These are phyloP conservation scores for Latheticus oryzae DNA, from an alignment of 2,888 invertebrate genomes.

Conservation along the genomic window DNA sequence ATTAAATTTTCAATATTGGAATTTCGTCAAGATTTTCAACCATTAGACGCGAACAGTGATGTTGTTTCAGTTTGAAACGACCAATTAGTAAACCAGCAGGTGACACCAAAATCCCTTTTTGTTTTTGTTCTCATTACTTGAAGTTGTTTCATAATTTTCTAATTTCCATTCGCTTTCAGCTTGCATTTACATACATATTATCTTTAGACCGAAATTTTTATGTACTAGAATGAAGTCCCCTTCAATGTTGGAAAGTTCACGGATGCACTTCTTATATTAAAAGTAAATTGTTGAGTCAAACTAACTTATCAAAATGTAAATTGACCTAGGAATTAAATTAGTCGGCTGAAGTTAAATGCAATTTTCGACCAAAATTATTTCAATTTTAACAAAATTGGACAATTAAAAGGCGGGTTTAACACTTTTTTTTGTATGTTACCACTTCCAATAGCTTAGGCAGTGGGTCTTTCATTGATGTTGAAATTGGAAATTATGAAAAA, in stretches of 20 bases:
- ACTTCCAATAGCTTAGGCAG: no score
- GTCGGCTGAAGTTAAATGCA: conserved; percentile 24
- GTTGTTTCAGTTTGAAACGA: conserved; percentile 15
- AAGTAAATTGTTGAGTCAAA: conserved; percentile 35
- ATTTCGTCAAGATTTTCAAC: conserved; percentile 18
- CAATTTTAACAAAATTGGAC: no score
- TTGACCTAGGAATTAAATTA: conserved; percentile 48
- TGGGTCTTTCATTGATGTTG: no score
- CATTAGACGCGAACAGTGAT: conserved; percentile 20
- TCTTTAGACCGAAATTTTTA: conserved; percentile 50
- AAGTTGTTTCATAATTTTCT: conserved; percentile 49
- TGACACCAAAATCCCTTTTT: conserved; percentile 45
- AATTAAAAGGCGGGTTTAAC: no score
- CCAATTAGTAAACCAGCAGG: conserved; percentile 43
- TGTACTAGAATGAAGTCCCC: conserved; percentile 41
- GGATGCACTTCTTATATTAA: conserved; percentile 35
- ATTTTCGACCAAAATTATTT: conserved; percentile 13
- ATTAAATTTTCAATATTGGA: conserved; percentile 35
- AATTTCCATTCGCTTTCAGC: conserved; percentile 50
- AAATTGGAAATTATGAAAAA: no score
- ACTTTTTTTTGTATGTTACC: no score
- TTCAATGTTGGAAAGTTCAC: conserved; percentile 26
- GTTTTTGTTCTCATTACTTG: no score
- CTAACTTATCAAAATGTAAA: conserved; percentile 52
- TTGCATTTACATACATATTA: conserved; percentile 56